Evolutionary conservation across 2,113 vertebrate genomes (phyloP).

Genomic region (Tinamus guttatus): DNA sequence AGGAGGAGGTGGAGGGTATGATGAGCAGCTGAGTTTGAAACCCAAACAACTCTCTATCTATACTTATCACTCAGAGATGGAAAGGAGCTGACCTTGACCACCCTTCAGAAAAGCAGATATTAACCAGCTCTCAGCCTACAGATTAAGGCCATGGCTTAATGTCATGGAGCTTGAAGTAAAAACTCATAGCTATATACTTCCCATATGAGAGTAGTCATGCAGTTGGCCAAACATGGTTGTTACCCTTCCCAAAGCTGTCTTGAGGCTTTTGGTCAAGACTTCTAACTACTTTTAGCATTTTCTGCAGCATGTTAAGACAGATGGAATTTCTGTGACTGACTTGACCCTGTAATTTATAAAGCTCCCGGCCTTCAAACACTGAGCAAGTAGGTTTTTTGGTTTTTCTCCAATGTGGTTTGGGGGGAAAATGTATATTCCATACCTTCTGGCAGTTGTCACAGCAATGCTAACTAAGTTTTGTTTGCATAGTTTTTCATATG

Average conservation of each 20-base stretch:
- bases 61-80: not conserved
- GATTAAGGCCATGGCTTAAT: not conserved
- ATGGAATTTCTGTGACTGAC: not conserved
- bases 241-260: not conserved
- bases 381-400: not conserved
- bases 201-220: not conserved
- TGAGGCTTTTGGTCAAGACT: not conserved
- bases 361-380: fast-evolving
- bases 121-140: not conserved
- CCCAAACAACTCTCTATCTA: not conserved
- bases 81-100: not conserved
- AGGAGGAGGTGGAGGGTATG: not conserved
- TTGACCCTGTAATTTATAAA: not conserved
- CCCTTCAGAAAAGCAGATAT: not conserved
- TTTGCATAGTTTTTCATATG: not conserved
- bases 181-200: fast-evolving
- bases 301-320: not conserved
- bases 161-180: not conserved
- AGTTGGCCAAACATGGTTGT: not conserved
- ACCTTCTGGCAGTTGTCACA: not conserved
- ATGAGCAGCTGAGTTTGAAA: not conserved
- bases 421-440: not conserved
- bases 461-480: not conserved
- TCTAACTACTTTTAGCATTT: not conserved
- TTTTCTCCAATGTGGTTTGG: not conserved